Percentiles rank a stretch among this genome's conserved stretches.
Conservation (phyloP, 2,888 invertebrate genomes). For the Erebia ligea region DNA sequence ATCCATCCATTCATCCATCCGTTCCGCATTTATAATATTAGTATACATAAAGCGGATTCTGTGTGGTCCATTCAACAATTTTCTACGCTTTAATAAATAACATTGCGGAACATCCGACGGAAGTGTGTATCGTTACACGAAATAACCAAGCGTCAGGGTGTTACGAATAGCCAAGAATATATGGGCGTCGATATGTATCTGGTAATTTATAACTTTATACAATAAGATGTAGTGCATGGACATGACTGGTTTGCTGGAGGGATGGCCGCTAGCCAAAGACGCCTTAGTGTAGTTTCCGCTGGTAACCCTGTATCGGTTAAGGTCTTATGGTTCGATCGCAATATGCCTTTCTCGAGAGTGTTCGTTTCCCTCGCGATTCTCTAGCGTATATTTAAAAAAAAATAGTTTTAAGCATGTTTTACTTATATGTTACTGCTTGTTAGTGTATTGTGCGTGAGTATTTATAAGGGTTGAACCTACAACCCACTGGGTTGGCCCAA, state of each 20-base stretch:
- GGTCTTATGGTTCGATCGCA: neutral
- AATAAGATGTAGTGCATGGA: constrained; percentile 10
- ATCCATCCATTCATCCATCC: too few relatives aligned
- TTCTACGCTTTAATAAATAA: constrained; percentile 11
- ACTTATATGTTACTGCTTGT: too few relatives aligned
- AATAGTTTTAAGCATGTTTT: too few relatives aligned
- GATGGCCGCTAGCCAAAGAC: constrained; percentile 11
- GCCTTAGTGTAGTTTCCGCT: neutral
- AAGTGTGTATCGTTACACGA: constrained; percentile 5
- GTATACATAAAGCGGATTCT: too few relatives aligned
- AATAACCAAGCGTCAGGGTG: constrained; percentile 1
- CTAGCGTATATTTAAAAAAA: too few relatives aligned
- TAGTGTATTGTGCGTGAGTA: too few relatives aligned
- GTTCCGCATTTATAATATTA: too few relatives aligned
- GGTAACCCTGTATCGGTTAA: neutral
- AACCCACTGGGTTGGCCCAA: too few relatives aligned
- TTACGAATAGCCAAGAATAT: constrained; percentile 4
- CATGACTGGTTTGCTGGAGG: neutral
- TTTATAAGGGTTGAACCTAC: too few relatives aligned
- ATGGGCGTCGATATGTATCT: neutral
- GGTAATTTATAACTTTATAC: neutral
- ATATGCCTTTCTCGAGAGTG: neutral
- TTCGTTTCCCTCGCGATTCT: neutral
- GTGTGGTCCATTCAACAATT: neutral
- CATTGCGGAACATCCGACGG: constrained; percentile 9